Percentiles rank a stretch among this genome's conserved stretches.
Evolutionary conservation across 2,888 invertebrate genomes (phyloP).

Genomic region (Leptinotarsa haldemani): DNA sequence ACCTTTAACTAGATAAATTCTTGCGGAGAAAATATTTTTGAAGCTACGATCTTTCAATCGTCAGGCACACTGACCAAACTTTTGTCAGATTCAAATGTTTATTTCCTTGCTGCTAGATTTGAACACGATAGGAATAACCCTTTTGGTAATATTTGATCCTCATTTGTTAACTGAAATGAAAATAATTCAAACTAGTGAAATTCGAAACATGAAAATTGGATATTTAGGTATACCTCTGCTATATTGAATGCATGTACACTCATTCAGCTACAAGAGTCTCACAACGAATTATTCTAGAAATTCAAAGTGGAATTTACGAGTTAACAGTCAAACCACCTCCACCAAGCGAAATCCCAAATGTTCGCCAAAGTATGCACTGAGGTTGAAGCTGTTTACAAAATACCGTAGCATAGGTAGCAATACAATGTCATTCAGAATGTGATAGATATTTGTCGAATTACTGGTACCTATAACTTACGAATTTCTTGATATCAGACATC

Average conservation of each 20-base stretch:
- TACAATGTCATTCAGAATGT: neutral
- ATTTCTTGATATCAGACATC: conserved; percentile 9
- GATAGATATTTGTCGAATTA: neutral
- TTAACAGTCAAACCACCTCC: conserved; percentile 16
- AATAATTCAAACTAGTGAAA: too few species aligned
- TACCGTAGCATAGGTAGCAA: neutral
- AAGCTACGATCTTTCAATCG: too few species aligned
- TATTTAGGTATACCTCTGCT: neutral
- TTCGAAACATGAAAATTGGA: too few species aligned
- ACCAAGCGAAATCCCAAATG: conserved; percentile 8
- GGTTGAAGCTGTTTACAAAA: conserved; percentile 7
- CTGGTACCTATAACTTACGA: neutral
- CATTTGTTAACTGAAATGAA: too few species aligned
- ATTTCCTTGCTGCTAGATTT: too few species aligned
- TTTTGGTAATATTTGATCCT: too few species aligned
- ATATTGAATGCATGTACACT: neutral
- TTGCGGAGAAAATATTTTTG: too few species aligned
- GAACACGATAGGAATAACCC: too few species aligned
- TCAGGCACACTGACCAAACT: too few species aligned
- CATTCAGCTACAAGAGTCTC: neutral
- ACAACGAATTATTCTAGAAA: neutral
- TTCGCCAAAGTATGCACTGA: conserved; percentile 12
- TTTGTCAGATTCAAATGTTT: too few species aligned
- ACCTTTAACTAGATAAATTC: too few species aligned
- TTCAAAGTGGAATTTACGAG: conserved; percentile 6